Conservation (phyloP, 2,113 vertebrate genomes). For the Etheostoma spectabile region DNA sequence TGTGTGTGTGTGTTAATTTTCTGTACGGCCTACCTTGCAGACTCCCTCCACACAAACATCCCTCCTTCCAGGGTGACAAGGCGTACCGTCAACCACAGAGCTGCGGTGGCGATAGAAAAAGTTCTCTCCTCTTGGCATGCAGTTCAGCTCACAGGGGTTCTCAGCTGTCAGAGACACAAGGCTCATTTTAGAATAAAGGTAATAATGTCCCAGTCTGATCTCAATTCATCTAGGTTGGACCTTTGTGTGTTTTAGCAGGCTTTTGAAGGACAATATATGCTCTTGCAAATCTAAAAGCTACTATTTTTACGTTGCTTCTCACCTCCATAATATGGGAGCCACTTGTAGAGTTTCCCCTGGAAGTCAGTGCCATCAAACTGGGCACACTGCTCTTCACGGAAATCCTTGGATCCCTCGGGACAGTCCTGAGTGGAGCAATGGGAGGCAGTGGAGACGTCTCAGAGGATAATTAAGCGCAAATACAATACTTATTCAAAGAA, state of each 20-base stretch:
- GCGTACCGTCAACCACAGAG: conserved; percentile 90
- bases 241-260: background rate
- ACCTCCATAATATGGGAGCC: conserved; percentile 97
- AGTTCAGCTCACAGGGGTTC: conserved; percentile 96
- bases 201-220: too few species aligned
- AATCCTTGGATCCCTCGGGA: conserved; percentile 88
- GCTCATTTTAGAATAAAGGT: background rate
- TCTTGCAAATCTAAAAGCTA: background rate
- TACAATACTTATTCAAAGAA: background rate
- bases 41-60: conserved; percentile 92
- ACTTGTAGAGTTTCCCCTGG: conserved; percentile 91
- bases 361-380: conserved; percentile 91
- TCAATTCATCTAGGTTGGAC: background rate
- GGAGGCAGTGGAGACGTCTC: background rate
- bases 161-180: conserved; percentile 81
- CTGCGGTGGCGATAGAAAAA: conserved; percentile 93
- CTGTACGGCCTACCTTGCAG: conserved; percentile 86
- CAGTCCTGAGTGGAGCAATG: conserved; percentile 85
- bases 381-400: conserved; percentile 94
- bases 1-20: background rate
- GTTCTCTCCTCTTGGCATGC: conserved; percentile 95
- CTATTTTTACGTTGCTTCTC: background rate
- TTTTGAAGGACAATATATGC: background rate
- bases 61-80: conserved; percentile 90
- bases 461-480: conserved; percentile 8